Percentiles rank a stretch among this genome's conserved stretches.
Conservation (phyloP, 2,888 invertebrate genomes). For the Aporophyla nigra region DNA sequence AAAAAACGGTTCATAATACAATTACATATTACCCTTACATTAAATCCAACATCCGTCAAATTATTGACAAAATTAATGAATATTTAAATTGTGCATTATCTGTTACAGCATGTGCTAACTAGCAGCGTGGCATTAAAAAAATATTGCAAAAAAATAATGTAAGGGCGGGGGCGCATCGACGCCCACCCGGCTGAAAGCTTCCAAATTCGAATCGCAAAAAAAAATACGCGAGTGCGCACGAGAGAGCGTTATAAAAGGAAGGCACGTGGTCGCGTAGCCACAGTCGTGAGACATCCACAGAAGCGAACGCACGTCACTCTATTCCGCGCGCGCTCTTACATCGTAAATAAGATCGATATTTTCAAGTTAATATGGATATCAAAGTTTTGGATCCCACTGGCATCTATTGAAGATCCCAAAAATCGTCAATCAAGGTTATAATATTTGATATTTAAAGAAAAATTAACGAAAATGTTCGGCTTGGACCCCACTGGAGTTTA, state of each 20-base stretch:
- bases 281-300: constrained; percentile 83
- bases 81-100: constrained; percentile 54
- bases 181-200: constrained; percentile 89
- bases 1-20: background rate
- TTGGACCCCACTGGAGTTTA: constrained; percentile 87
- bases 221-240: constrained; percentile 87
- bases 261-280: constrained; percentile 85
- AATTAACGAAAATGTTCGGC: constrained; percentile 78
- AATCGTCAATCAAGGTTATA: constrained; percentile 58
- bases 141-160: constrained; percentile 71
- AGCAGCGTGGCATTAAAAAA: constrained; percentile 80
- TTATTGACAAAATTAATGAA: constrained; percentile 25
- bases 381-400: constrained; percentile 89
- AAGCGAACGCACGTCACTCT: constrained; percentile 80
- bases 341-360: constrained; percentile 89
- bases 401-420: constrained; percentile 81
- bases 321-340: constrained; percentile 75
- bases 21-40: background rate
- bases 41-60: constrained; percentile 12
- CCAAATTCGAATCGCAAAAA: constrained; percentile 89
- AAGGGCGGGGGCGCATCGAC: constrained; percentile 86
- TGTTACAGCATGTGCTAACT: constrained; percentile 74
- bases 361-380: constrained; percentile 84
- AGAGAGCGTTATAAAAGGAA: constrained; percentile 85
- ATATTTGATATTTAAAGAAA: constrained; percentile 53